Evolutionary conservation across 2,888 invertebrate genomes (phyloP).

Genomic region (Sminthurides aquaticus): DNA sequence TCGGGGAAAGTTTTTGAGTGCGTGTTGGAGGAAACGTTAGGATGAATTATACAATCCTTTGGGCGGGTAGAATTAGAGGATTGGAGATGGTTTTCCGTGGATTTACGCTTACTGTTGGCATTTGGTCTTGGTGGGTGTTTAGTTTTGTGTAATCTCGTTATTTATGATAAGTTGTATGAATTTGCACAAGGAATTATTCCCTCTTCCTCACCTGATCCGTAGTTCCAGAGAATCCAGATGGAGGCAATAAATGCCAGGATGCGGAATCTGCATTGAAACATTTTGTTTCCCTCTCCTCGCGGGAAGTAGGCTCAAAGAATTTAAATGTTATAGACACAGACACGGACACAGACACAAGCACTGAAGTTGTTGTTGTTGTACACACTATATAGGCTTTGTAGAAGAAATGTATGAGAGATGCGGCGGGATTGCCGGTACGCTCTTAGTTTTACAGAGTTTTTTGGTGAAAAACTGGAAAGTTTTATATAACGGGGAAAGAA

Average conservation of each 20-base stretch:
- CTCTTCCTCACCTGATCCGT: constrained; percentile 34
- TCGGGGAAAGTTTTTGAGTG: background rate
- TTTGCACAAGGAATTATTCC: background rate
- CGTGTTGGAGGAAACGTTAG: background rate
- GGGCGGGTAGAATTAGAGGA: background rate
- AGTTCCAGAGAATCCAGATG: constrained; percentile 40
- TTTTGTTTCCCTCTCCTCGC: constrained; percentile 17
- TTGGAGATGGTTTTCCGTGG: background rate
- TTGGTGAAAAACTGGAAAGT: too few relatives aligned
- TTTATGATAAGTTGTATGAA: background rate
- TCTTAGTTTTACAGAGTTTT: too few relatives aligned
- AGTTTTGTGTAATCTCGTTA: background rate
- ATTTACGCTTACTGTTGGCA: background rate
- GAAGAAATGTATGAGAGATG: too few relatives aligned
- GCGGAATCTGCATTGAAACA: constrained; percentile 32
- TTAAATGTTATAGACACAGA: too few relatives aligned
- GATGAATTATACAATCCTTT: constrained; percentile 2
- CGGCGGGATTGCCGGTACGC: too few relatives aligned
- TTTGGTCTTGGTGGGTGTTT: background rate
- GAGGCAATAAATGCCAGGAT: constrained; percentile 34
- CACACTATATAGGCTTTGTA: too few relatives aligned
- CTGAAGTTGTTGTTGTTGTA: too few relatives aligned
- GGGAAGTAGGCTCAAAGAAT: too few relatives aligned
- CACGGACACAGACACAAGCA: too few relatives aligned
- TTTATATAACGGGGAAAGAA: too few relatives aligned